Base-by-base conservation (phyloP, 2,888 invertebrate species). In the Ormyrus thymus region DNA sequence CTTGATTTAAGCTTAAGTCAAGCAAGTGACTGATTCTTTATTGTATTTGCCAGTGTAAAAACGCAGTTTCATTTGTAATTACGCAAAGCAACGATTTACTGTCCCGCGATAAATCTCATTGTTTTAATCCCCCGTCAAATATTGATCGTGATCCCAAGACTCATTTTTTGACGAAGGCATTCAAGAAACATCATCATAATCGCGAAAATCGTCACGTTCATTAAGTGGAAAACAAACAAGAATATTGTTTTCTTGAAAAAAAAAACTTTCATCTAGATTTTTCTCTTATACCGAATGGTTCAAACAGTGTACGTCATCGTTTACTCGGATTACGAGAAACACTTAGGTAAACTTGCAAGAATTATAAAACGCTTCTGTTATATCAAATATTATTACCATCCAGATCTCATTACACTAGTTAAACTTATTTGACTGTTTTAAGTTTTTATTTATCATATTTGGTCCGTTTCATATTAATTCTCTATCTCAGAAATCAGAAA, bases 41-140 rank as follows among this genome's bases (percentile, higher is more conserved):
- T 62, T 62, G 13, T 50, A 5, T 9, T 72, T n/a, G 29, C 29
- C 4, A 29, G 29, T 29, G 29, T 29, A 58, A 70, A 46, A n/a
- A 50, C n/a, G 50, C 8, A 56, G 48, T 15, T 46, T 58, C 58
- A 58, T 58, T 70, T 48, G 11, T 15, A 15, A 70, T 50, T 58
- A 59, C 58, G 29, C 29, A 70, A 58, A 59, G 7, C 59, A 0
- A 29, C 15, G 15, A 70, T 70, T 70, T 70, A 59, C 58, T 56
- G n/a, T 13, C 29, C 7, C 6, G 9, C 13, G 56, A 56, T 68
- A 68, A 68, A 68, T 56, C 15, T 68, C 7, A 56, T 53, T 46
- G 29, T 43, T 46, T 29, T 56, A 68, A 68, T 68, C 56, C 45
- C 29, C 6, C 7, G 29, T 55, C 55, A 68, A 68, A 68, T 46